Percentiles rank a stretch among this genome's conserved stretches.
Conservation (phyloP, 1,140 invertebrate species). For the Neodiprion fabricii region DNA sequence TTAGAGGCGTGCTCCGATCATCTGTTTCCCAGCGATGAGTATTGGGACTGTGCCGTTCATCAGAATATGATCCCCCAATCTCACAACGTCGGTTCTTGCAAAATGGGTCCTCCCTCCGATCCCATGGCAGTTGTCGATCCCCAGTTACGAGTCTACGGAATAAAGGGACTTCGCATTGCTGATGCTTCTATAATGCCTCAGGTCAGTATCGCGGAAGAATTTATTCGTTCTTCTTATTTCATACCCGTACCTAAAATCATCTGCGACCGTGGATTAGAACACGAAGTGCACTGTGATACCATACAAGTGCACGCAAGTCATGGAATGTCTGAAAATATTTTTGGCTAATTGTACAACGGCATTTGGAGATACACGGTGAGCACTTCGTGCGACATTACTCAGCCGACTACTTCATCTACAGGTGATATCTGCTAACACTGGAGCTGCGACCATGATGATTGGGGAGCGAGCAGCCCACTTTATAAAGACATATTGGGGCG, state of each 20-base stretch:
- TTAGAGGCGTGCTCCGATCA: slow-evolving; percentile 37
- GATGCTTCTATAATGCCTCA: slow-evolving; percentile 57
- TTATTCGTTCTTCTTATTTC: too few species aligned
- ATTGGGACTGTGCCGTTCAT: slow-evolving; percentile 64
- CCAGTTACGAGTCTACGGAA: neutral
- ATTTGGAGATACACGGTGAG: too few species aligned
- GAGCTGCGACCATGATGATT: slow-evolving; percentile 64
- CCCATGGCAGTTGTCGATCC: slow-evolving; percentile 60
- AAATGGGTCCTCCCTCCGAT: slow-evolving; percentile 63
- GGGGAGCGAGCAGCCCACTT: slow-evolving; percentile 66
- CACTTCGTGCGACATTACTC: too few species aligned
- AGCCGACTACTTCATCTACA: slow-evolving; percentile 13
- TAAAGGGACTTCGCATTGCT: slow-evolving; percentile 57
- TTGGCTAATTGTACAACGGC: too few species aligned
- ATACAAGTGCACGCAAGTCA: too few species aligned
- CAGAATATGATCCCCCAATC: slow-evolving; percentile 59
- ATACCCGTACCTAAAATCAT: too few species aligned
- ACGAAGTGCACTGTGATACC: too few species aligned
- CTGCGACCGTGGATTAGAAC: too few species aligned
- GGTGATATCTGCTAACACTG: slow-evolving; percentile 59
- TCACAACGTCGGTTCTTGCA: slow-evolving; percentile 66
- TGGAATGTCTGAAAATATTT: too few species aligned
- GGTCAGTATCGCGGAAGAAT: slow-evolving; percentile 23
- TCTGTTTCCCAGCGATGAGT: slow-evolving; percentile 66
- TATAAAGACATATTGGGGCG: slow-evolving; percentile 49